phyloP scores from a whole-genome alignment of 2,797 vertebrate species.

The Rhinoraja longicauda region DNA sequence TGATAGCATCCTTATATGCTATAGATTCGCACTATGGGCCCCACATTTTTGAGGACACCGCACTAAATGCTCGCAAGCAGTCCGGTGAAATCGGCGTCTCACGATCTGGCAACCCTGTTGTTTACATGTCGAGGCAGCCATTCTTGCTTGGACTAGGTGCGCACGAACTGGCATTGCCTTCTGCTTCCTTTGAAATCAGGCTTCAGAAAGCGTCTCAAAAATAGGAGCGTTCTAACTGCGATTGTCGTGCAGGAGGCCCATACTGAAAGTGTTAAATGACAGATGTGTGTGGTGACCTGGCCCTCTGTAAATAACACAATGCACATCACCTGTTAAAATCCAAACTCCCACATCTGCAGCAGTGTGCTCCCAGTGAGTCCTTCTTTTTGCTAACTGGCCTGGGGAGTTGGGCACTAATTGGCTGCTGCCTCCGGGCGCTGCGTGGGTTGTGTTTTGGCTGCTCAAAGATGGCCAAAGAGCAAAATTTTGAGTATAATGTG shows the following conservation, averaged over 20 bases:
- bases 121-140: too few relatives aligned
- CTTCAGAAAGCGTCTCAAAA: background rate
- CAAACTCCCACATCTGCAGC: background rate
- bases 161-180: background rate
- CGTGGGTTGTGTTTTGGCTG: background rate
- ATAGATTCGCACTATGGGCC: too few relatives aligned
- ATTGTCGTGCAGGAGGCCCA: background rate
- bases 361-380: too few relatives aligned
- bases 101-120: too few relatives aligned
- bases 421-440: background rate
- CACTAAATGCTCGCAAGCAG: too few relatives aligned
- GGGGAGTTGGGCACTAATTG: background rate
- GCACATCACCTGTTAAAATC: background rate
- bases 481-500: background rate
- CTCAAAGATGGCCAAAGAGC: background rate
- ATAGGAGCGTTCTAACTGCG: background rate
- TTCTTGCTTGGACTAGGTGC: background rate
- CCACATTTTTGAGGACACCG: too few relatives aligned
- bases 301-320: background rate
- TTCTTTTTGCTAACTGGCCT: background rate
- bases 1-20: too few relatives aligned
- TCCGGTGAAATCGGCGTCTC: too few relatives aligned
- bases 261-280: background rate
- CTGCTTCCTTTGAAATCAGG: background rate
- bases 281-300: background rate